A percentile compares a stretch with the other conserved stretches of the same genome.
Evolutionary conservation across 2,113 vertebrate species (phyloP).

Genomic region (Oceanites oceanicus): DNA sequence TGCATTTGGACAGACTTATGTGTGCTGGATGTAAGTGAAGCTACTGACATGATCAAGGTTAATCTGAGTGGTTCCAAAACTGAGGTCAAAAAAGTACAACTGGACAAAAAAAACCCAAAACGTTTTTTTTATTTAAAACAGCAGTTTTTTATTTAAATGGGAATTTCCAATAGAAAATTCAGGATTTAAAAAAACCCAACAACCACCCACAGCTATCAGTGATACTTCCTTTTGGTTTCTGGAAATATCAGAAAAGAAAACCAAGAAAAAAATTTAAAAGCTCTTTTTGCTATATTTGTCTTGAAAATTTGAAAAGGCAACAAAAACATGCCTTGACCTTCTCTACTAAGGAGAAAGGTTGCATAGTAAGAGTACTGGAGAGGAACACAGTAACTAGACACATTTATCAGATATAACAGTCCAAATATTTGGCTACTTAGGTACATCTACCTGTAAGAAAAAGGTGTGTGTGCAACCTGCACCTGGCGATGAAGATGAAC

Average conservation of each 20-base stretch:
- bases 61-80: neutral
- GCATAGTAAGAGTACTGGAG: neutral
- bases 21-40: neutral
- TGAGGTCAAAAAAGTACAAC: neutral
- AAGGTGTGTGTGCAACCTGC: rapidly evolving
- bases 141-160: neutral
- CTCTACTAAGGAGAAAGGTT: neutral
- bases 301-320: neutral
- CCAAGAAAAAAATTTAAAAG: rapidly evolving
- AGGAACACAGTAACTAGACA: neutral
- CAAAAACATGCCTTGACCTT: neutral
- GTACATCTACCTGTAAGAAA: neutral
- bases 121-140: neutral
- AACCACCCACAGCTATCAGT: neutral
- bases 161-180: neutral
- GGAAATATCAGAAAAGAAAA: neutral
- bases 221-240: neutral
- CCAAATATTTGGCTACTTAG: neutral
- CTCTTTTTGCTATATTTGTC: neutral
- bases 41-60: neutral
- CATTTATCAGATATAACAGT: neutral
- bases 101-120: neutral
- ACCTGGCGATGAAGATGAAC: neutral
- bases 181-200: neutral
- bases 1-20: neutral